Percentiles rank a stretch among this genome's conserved stretches.
Conservation (phyloP, 2,797 vertebrate species). For the Neosalanx taihuensis region DNA sequence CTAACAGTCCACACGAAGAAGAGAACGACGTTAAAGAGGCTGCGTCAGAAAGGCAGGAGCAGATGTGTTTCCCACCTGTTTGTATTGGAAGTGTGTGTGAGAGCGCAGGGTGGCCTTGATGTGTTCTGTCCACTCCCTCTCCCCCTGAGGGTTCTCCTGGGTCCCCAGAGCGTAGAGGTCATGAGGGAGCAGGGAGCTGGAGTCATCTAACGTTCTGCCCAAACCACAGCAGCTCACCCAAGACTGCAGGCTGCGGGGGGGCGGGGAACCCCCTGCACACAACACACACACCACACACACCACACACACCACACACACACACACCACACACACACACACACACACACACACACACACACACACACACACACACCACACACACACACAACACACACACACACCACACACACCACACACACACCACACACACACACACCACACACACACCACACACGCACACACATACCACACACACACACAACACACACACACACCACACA, state of each 20-base stretch:
- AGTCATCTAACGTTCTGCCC: constrained; percentile 74
- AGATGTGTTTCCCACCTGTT: constrained; percentile 62
- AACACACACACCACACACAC: no score
- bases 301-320: no score
- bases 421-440: no score
- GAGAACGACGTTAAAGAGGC: not conserved
- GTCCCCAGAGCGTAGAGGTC: constrained; percentile 81
- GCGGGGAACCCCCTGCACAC: constrained; percentile 70
- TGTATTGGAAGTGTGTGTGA: constrained; percentile 75
- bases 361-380: no score
- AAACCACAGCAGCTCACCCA: constrained; percentile 79
- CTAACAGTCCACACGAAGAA: not conserved
- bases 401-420: no score
- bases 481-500: no score
- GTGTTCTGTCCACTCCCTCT: constrained; percentile 81
- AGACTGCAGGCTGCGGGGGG: constrained; percentile 72
- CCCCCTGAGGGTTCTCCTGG: constrained; percentile 82
- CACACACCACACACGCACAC: no score
- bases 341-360: no score
- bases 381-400: no score
- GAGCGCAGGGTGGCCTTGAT: constrained; percentile 69
- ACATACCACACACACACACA: no score
- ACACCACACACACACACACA: not conserved
- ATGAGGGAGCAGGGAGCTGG: constrained; percentile 66
- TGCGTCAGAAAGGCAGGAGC: not conserved